Conservation (phyloP, 2,797 vertebrate genomes). For the Lateolabrax maculatus region DNA sequence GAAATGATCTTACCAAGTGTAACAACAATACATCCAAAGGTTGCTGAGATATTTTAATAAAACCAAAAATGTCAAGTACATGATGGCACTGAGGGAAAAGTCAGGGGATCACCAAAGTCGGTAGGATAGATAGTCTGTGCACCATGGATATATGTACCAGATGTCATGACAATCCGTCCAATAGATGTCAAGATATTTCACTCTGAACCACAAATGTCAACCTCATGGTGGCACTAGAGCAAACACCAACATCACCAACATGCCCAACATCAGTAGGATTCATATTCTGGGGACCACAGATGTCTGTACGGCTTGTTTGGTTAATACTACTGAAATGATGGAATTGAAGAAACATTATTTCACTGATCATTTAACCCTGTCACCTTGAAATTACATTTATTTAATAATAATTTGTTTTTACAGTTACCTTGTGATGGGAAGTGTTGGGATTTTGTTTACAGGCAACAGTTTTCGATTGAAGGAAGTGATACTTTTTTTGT, state of each 20-base stretch:
- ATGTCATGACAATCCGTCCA: not conserved
- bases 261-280: not conserved
- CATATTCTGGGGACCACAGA: too few species aligned
- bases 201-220: too few species aligned
- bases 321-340: not conserved
- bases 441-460: not conserved
- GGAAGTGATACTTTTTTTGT: too few species aligned
- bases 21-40: not conserved
- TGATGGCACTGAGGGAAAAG: not conserved
- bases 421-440: not conserved
- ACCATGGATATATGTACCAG: not conserved
- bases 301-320: not conserved
- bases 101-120: not conserved
- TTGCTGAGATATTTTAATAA: not conserved
- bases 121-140: not conserved
- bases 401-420: not conserved
- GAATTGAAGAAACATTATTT: not conserved
- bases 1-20: conserved; percentile 17
- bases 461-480: too few species aligned
- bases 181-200: not conserved
- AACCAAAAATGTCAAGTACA: not conserved
- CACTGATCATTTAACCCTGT: not conserved
- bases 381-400: too few species aligned
- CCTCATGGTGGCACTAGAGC: not conserved
- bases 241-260: not conserved